Evolutionary conservation across 2,888 invertebrate species (phyloP), one percentile per base, ranked within the genome.

Genomic region (Idaea straminata): DNA sequence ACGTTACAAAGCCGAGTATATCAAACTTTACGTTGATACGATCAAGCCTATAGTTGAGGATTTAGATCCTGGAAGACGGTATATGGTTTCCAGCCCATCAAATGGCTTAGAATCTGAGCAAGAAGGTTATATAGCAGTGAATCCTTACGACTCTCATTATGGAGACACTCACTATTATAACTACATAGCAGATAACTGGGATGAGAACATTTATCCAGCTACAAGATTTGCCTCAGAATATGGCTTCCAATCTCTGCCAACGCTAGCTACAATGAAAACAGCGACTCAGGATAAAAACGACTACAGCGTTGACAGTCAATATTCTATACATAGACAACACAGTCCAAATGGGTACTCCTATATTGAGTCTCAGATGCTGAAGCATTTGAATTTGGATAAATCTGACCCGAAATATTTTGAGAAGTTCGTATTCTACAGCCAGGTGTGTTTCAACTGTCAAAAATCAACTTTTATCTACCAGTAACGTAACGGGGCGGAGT

Each of bases 131-230:
- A 93, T 99, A 60, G 95, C 97, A 0, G 70, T 84, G 3, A 94
- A 97, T 86, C 99, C 99, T 0, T 95, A 96, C 72, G 96, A 96
- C 77, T 89, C 94, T 2, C 88, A 94, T 62, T 99, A 96, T 83
- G 99, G 99, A 61, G 99, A 99, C 85, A 95, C 96, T 6, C 99
- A 99, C 83, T 97, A 96, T 83, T 99, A 99, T 86, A 96, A 97
- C 77, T 98, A 99, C 79, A 64, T 95, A 0, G 88, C 91, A 35
- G 96, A 99, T 79, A 95, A 96, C 64, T 99, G 98, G 98, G 92
- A 96, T 77, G 93, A 95, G 62, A 94, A 93, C 66, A 95, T 94
- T 5, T 98, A 96, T 83, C 97, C 97, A 0, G 94, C 94, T 15
- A 95, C 98, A 0, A 94, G 99, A 76, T 99, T 99, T 86, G 95